These are phyloP conservation scores for Apus apus DNA, from an alignment of 2,113 vertebrate species.

Conservation along the genomic window DNA sequence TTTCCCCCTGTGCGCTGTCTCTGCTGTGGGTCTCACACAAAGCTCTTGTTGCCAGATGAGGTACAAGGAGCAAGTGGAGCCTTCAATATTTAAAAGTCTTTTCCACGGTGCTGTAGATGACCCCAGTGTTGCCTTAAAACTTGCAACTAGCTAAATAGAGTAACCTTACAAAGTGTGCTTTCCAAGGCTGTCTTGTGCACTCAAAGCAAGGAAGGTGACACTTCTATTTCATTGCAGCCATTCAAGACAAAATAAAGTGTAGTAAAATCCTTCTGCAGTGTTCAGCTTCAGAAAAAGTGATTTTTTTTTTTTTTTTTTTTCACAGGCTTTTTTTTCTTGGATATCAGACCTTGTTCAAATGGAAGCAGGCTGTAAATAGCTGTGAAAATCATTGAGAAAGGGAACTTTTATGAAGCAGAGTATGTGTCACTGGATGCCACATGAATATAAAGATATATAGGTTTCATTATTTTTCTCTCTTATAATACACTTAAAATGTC, in stretches of 20 bases:
- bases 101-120: background rate
- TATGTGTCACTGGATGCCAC: background rate
- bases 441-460: background rate
- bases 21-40: background rate
- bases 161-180: background rate
- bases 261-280: background rate
- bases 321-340: background rate
- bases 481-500: background rate
- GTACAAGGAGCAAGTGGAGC: background rate
- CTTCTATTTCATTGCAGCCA: background rate
- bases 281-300: background rate
- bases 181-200: rapidly evolving
- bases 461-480: background rate
- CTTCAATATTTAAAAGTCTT: rapidly evolving
- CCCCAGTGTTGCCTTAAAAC: background rate
- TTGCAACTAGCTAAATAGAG: background rate
- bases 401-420: background rate
- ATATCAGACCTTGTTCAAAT: background rate
- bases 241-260: background rate
- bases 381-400: constrained; percentile 4
- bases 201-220: background rate
- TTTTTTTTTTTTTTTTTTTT: constrained; percentile 21
- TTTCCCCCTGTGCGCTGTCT: background rate
- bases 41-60: rapidly evolving
- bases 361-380: constrained; percentile 19